These are phyloP conservation scores for Platycheirus albimanus DNA, from an alignment of 2,888 invertebrate genomes.

Conservation along the genomic window DNA sequence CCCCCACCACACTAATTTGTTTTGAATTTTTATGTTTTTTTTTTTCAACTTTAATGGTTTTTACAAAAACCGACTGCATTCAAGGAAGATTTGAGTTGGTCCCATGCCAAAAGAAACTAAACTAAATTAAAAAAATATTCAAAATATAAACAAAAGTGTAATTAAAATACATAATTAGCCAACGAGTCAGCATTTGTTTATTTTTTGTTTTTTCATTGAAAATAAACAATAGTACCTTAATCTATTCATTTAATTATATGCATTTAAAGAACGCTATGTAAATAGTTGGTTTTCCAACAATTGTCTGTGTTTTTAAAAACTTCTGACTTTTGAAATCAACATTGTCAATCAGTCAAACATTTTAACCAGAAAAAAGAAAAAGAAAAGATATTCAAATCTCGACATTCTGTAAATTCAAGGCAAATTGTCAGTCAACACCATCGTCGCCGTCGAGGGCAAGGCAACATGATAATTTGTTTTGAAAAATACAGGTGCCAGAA, in stretches of 20 bases:
- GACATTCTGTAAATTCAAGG: conserved; percentile 21
- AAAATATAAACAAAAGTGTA: conserved; percentile 10
- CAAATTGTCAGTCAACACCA: conserved; percentile 5
- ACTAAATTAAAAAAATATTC: background rate
- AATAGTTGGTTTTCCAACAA: too few species aligned
- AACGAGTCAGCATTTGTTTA: background rate
- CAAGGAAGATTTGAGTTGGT: conserved; percentile 10
- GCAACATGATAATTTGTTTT: background rate
- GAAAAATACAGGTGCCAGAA: background rate
- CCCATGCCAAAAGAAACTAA: background rate
- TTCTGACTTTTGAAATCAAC: background rate
- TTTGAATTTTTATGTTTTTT: background rate
- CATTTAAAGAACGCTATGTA: too few species aligned
- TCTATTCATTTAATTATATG: too few species aligned
- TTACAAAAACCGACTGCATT: too few species aligned
- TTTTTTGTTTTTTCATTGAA: conserved; percentile 9
- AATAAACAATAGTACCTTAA: too few species aligned
- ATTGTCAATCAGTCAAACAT: conserved; percentile 18
- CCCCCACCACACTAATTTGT: too few species aligned
- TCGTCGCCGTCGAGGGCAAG: background rate
- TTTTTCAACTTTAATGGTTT: background rate
- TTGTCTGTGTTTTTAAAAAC: too few species aligned
- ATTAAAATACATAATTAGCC: background rate
- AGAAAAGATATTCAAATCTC: conserved; percentile 7
- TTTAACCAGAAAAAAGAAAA: background rate